Percentiles rank a stretch among this genome's conserved stretches.
Conservation (phyloP, 2,888 invertebrate species). For the Meiosimyza decipiens region DNA sequence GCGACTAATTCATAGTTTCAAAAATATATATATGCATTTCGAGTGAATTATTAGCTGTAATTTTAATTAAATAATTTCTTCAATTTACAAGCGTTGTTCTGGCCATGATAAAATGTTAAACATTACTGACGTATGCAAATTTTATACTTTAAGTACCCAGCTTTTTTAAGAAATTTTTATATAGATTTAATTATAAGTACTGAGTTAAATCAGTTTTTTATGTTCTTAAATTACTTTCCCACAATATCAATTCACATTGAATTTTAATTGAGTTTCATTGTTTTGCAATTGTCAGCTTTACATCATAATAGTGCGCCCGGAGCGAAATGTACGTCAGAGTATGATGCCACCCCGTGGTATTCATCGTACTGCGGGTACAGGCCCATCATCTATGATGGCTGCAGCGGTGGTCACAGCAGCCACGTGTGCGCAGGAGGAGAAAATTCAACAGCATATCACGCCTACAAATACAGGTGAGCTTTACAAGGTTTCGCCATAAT, state of each 20-base stretch:
- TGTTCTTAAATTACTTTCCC: neutral
- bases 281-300: constrained; percentile 73
- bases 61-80: too few relatives aligned
- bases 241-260: neutral
- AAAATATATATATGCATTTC: too few relatives aligned
- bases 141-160: too few relatives aligned
- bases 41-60: too few relatives aligned
- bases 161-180: too few relatives aligned
- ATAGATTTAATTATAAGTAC: too few relatives aligned
- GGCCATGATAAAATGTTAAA: too few relatives aligned
- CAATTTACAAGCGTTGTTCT: too few relatives aligned
- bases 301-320: constrained; percentile 89
- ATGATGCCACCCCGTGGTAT: constrained; percentile 81
- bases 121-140: too few relatives aligned
- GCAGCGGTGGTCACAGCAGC: constrained; percentile 76
- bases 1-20: too few relatives aligned
- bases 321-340: constrained; percentile 88
- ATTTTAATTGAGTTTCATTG: neutral
- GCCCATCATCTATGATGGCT: constrained; percentile 76
- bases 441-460: constrained; percentile 73
- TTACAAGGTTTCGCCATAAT: too few relatives aligned
- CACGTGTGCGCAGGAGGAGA: constrained; percentile 76
- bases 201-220: neutral
- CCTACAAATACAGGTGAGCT: constrained; percentile 65
- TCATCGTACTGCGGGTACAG: constrained; percentile 73